A percentile compares a stretch with the other conserved stretches of the same genome.
These are phyloP conservation scores for Antechinus flavipes DNA, from an alignment of 2,113 vertebrate species.

Conservation along the genomic window DNA sequence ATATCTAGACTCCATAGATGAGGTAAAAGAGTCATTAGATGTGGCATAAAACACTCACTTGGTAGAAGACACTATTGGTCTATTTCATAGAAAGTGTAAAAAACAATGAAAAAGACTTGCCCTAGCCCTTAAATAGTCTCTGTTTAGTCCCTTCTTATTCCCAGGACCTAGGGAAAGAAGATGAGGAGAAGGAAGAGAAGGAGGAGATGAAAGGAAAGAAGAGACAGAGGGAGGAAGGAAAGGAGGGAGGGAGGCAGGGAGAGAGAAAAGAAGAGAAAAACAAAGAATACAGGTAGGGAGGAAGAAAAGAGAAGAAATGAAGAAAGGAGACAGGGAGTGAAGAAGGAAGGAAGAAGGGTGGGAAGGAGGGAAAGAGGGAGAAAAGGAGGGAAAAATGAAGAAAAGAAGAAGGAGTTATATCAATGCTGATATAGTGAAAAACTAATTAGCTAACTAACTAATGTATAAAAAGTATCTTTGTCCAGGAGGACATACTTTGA, in stretches of 20 bases:
- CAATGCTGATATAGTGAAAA: background rate
- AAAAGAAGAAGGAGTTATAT: background rate
- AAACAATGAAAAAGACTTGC: background rate
- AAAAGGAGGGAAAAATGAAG: no score
- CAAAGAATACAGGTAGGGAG: background rate
- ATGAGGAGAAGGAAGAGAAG: no score
- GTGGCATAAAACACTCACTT: background rate
- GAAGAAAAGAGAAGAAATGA: no score
- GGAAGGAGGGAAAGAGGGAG: no score
- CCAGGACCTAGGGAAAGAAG: background rate
- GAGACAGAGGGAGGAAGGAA: background rate
- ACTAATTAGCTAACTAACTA: no score
- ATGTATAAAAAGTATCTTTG: background rate
- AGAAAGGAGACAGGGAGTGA: no score
- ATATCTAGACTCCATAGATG: background rate
- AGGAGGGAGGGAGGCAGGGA: background rate
- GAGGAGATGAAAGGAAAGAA: background rate
- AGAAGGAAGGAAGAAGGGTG: no score
- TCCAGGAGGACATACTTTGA: background rate
- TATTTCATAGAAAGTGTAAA: background rate
- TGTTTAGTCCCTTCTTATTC: background rate
- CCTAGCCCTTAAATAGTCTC: background rate
- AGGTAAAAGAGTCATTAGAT: background rate
- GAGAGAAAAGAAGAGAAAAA: background rate
- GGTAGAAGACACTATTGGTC: background rate